phyloP scores from a whole-genome alignment of 64 coral and sea anemone species.

The Anthopleura sola region DNA sequence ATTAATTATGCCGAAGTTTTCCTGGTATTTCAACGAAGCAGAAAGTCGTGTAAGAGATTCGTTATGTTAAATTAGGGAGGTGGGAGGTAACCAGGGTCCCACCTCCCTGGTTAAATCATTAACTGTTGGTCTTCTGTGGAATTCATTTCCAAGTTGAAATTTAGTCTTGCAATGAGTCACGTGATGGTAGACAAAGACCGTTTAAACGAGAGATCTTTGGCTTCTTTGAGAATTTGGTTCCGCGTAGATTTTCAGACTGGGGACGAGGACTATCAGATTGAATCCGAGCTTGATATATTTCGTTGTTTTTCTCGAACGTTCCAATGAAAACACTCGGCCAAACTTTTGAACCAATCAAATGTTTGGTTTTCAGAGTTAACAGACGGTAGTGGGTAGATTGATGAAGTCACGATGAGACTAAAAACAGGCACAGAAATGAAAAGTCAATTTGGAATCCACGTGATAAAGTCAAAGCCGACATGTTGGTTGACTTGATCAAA shows the following conservation, averaged over 20 bases:
- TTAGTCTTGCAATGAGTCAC: no score
- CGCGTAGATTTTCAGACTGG: neutral
- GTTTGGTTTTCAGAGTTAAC: conserved; percentile 83
- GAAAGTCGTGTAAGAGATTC: no score
- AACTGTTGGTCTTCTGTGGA: no score
- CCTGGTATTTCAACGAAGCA: no score
- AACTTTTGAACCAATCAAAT: conserved; percentile 87
- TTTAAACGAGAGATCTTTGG: no score
- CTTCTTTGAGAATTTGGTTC: neutral
- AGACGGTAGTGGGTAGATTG: conserved; percentile 87
- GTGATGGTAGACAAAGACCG: neutral
- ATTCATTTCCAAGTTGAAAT: no score
- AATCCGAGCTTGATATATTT: conserved; percentile 8
- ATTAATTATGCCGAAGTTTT: no score
- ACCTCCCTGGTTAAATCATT: no score
- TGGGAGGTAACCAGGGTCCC: no score
- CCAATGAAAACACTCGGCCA: conserved; percentile 95
- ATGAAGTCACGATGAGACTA: conserved; percentile 81
- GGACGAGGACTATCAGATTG: neutral
- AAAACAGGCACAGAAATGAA: neutral
- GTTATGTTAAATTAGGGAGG: no score
- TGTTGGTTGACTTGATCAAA: no score
- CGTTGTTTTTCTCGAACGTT: conserved; percentile 78
- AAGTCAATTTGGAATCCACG: neutral
- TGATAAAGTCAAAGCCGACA: no score